Percentiles rank a stretch among this genome's conserved stretches.
Evolutionary conservation across 2,797 vertebrate genomes (phyloP).

Genomic region (Gymnoscopelus braueri): DNA sequence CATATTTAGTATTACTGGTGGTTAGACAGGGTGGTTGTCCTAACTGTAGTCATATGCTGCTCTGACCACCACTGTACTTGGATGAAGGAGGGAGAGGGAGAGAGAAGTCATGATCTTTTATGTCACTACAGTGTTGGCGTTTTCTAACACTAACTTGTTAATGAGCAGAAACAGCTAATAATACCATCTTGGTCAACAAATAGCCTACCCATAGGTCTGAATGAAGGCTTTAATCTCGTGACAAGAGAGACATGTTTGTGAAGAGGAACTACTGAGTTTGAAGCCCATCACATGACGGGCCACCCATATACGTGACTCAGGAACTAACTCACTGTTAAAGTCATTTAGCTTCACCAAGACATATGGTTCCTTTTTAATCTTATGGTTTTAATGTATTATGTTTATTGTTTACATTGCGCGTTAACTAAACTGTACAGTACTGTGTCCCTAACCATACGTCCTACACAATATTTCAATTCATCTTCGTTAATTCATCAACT

Average conservation of each 20-base stretch:
- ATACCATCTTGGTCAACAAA: neutral
- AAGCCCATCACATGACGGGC: conserved; percentile 57
- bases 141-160: conserved; percentile 3
- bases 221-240: conserved; percentile 54
- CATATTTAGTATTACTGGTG: too few relatives aligned
- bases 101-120: neutral
- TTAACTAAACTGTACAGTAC: too few relatives aligned
- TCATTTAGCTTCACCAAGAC: neutral
- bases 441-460: too few relatives aligned
- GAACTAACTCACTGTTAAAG: neutral
- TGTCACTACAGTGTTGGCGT: neutral
- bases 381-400: neutral
- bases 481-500: too few relatives aligned
- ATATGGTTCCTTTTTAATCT: neutral
- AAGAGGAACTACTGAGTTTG: conserved; percentile 50
- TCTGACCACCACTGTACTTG: neutral
- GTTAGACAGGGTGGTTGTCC: too few relatives aligned
- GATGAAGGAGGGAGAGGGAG: too few relatives aligned
- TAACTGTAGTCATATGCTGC: neutral
- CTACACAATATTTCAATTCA: too few relatives aligned
- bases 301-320: neutral
- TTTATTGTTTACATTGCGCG: too few relatives aligned
- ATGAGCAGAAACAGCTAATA: neutral
- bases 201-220: neutral
- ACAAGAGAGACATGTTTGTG: conserved; percentile 31